Conservation (phyloP, 1,140 invertebrate genomes). For the Heliconius hermathena region DNA sequence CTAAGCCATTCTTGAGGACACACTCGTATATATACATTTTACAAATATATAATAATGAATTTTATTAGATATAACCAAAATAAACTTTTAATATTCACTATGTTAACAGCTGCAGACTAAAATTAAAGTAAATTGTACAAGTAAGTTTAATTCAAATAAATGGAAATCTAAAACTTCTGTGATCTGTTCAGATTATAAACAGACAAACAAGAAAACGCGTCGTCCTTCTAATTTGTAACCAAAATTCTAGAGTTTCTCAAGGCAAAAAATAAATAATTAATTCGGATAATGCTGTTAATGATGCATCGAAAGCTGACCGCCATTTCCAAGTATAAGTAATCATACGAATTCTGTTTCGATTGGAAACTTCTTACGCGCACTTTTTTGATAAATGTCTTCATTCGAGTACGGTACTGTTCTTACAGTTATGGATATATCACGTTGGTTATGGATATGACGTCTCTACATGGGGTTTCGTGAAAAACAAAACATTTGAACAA, state of each 20-base stretch:
- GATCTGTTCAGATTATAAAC: neutral
- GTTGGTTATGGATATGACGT: constrained; percentile 55
- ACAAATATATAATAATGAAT: too few species aligned
- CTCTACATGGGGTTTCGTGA: constrained; percentile 41
- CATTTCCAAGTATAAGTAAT: constrained; percentile 78
- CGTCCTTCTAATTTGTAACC: neutral
- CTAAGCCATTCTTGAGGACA: too few species aligned
- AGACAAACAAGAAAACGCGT: neutral
- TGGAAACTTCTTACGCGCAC: constrained; percentile 54
- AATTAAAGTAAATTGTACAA: too few species aligned
- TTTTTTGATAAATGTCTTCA: constrained; percentile 79
- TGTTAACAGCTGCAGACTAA: neutral
- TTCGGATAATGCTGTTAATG: constrained; percentile 73
- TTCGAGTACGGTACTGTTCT: constrained; percentile 41
- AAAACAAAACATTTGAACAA: constrained; percentile 44
- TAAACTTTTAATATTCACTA: neutral
- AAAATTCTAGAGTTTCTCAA: constrained; percentile 14
- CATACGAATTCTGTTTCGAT: constrained; percentile 70
- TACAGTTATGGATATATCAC: constrained; percentile 17
- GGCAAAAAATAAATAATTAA: constrained; percentile 67
- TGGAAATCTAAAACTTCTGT: neutral
- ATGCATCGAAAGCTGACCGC: constrained; percentile 60
- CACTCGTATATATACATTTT: too few species aligned
- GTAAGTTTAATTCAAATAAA: neutral
- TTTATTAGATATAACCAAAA: too few species aligned